phyloP scores from a whole-genome alignment of 2,797 vertebrate species.

The Lacerta agilis region DNA sequence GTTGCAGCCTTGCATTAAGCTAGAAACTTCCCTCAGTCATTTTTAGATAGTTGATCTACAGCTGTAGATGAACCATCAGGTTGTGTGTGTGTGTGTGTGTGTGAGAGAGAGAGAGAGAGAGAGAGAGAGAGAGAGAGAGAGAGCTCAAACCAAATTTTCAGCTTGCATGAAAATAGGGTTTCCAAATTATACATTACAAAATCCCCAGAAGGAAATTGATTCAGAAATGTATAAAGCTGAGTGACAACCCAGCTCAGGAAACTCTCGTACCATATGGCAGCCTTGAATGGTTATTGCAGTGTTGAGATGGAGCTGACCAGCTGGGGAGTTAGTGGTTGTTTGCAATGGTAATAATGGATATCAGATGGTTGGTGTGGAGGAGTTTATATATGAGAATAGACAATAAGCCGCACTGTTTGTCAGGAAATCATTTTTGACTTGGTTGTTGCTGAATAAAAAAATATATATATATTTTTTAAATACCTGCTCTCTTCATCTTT shows the following conservation, averaged over 20 bases:
- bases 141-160: constrained; percentile 60
- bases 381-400: constrained; percentile 77
- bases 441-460: constrained; percentile 38
- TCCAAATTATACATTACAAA: constrained; percentile 60
- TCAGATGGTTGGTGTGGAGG: constrained; percentile 77
- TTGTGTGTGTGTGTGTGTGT: constrained; percentile 49
- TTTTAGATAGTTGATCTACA: neutral
- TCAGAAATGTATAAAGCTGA: constrained; percentile 76
- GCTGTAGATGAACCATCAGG: constrained; percentile 7
- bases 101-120: neutral
- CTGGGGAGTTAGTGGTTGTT: constrained; percentile 77
- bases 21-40: neutral
- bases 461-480: too few relatives aligned
- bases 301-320: constrained; percentile 74
- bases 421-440: constrained; percentile 74
- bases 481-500: constrained; percentile 36
- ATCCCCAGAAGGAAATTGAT: constrained; percentile 71
- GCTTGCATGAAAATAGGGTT: constrained; percentile 54
- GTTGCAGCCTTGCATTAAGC: neutral
- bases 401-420: constrained; percentile 76
- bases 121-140: neutral
- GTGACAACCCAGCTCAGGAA: constrained; percentile 74
- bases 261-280: constrained; percentile 76
- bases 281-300: constrained; percentile 74
- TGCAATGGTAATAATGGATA: constrained; percentile 77